Evolutionary conservation across 2,113 vertebrate species (phyloP), one percentile per base, ranked within the genome.

Genomic region (Cochlearius cochlearius): DNA sequence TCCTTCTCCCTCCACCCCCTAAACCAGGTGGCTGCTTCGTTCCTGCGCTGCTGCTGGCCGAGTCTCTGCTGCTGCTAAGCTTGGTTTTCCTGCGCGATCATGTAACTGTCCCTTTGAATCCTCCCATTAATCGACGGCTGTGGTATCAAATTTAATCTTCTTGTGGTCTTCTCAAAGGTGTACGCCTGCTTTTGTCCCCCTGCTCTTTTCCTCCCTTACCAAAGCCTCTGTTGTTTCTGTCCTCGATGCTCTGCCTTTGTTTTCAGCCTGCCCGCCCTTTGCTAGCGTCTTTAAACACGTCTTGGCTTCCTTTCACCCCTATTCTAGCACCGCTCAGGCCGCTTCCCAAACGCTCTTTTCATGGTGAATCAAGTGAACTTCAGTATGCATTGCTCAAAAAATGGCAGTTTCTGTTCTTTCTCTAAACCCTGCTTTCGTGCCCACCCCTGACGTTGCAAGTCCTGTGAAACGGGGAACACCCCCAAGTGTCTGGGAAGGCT

Each of bases 401-500:
- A 29, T 1, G 17, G 5, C 41, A 4, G 5, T 69, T 88, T 72
- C 58, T 86, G 34, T 53, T 69, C 72, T 79, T 66, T 26, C 58
- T 52, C n/a, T 17, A 15, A 88, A 32, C 30, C 34, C 34, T n/a
- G 4, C 25, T 72, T 78, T 52, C 58, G 2, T 30, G 41, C n/a
- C 26, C 19, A 2, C 2, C 1, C 34, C 32, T 2, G 0, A 6
- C 1, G 0, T 1, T 86, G 16, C 43, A 56, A 32, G 30, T 8
- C 16, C 76, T 64, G 12, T 52, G 9, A 50, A 77, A 30, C 23
- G 43, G 39, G 59, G 56, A 53, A 7, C 3, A 3, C 15, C 49
- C 23, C 19, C 4, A 10, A 38, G 20, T 30, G 30, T 15, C 32
- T 67, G 66, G 55, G 56, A 50, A 11, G 73, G 32, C 59, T 47